phyloP scores from a whole-genome alignment of 2,797 vertebrate genomes.

The Lagorchestes hirsutus region DNA sequence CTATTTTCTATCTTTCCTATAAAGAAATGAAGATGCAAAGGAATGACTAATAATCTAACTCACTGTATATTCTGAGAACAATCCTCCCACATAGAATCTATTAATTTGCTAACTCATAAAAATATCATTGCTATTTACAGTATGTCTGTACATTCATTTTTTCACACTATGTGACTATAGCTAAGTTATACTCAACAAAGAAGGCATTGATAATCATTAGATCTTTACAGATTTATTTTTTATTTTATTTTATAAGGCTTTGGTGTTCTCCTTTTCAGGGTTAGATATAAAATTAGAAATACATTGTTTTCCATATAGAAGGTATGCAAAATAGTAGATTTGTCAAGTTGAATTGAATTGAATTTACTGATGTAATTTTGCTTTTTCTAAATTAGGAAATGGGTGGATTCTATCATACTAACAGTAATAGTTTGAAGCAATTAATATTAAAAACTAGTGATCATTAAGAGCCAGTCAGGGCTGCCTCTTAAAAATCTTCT shows the following conservation, averaged over 20 bases:
- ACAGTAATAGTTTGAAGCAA: slow-evolving; percentile 5
- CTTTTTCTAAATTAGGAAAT: slow-evolving; percentile 27
- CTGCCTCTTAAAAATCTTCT: neutral
- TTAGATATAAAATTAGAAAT: slow-evolving; percentile 33
- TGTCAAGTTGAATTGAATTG: neutral
- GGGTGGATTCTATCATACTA: neutral
- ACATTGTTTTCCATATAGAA: neutral
- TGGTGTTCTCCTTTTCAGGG: slow-evolving; percentile 10
- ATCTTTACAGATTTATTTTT: slow-evolving; percentile 9
- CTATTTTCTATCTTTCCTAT: slow-evolving; percentile 40
- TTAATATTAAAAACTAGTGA: slow-evolving; percentile 17
- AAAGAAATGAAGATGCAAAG: slow-evolving; percentile 6
- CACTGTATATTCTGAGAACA: slow-evolving; percentile 21
- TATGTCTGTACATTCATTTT: neutral
- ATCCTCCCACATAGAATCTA: slow-evolving; percentile 20
- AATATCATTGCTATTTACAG: slow-evolving; percentile 33
- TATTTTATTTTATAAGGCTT: neutral
- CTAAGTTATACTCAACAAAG: neutral
- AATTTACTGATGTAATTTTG: slow-evolving; percentile 1
- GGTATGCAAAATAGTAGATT: neutral
- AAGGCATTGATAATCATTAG: neutral
- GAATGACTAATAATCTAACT: slow-evolving; percentile 34
- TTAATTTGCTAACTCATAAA: slow-evolving; percentile 51
- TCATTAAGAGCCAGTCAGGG: slow-evolving; percentile 1
- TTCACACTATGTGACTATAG: slow-evolving; percentile 2